These are phyloP conservation scores for Paramisgurnus dabryanus DNA, from an alignment of 2,113 vertebrate species.

Conservation along the genomic window DNA sequence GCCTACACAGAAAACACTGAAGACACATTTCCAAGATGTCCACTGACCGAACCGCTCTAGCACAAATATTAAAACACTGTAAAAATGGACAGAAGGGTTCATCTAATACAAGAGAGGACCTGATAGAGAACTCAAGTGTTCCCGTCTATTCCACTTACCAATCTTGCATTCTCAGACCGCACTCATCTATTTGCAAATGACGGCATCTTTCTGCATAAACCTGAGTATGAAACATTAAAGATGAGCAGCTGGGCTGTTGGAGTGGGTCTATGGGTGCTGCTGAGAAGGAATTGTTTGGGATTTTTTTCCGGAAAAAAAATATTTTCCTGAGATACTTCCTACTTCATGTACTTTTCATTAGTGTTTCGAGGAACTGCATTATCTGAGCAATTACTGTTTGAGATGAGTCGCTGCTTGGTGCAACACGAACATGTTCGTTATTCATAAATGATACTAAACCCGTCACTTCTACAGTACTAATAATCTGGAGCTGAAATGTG, in stretches of 20 bases:
- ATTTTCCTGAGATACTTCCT: neutral
- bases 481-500: neutral
- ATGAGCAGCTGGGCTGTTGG: constrained; percentile 35
- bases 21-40: too few species aligned
- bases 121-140: constrained; percentile 10
- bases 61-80: constrained; percentile 19
- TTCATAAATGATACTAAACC: constrained; percentile 7
- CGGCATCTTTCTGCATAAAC: constrained; percentile 11
- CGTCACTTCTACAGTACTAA: neutral
- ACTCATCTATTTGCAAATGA: constrained; percentile 59
- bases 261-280: constrained; percentile 1
- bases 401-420: neutral
- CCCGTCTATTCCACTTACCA: constrained; percentile 47
- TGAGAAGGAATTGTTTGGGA: neutral
- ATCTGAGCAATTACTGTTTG: constrained; percentile 26
- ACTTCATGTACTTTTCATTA: constrained; percentile 19
- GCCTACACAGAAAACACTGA: too few species aligned
- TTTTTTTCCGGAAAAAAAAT: neutral
- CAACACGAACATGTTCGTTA: neutral
- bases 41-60: neutral
- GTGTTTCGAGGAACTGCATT: constrained; percentile 14
- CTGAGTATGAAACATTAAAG: constrained; percentile 38
- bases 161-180: constrained; percentile 24
- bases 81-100: neutral
- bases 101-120: neutral